These are phyloP conservation scores for Chrysodeixis includens DNA, from an alignment of 2,888 invertebrate species.

Conservation along the genomic window DNA sequence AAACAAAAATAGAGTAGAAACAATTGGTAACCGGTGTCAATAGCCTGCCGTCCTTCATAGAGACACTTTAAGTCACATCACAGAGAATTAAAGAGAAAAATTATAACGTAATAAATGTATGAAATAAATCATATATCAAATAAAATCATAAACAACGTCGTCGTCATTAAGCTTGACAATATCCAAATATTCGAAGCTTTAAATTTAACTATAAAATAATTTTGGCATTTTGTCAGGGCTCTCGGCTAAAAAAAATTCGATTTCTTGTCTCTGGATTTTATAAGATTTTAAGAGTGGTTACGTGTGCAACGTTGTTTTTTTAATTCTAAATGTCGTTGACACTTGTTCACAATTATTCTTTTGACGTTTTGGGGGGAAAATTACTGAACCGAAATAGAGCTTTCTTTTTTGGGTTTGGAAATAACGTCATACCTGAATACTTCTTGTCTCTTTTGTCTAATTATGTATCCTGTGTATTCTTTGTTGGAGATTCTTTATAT, in stretches of 20 bases:
- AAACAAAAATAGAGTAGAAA: background rate
- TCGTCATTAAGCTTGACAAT: slow-evolving; percentile 38
- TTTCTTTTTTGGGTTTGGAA: too few relatives aligned
- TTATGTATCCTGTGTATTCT: too few relatives aligned
- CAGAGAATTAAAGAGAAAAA: slow-evolving; percentile 12
- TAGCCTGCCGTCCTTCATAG: background rate
- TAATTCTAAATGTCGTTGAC: slow-evolving; percentile 50
- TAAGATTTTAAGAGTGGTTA: slow-evolving; percentile 58
- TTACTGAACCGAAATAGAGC: slow-evolving; percentile 8
- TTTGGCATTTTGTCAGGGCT: slow-evolving; percentile 52
- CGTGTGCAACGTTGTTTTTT: slow-evolving; percentile 63
- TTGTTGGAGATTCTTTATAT: too few relatives aligned
- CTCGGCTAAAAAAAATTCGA: slow-evolving; percentile 28
- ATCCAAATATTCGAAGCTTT: slow-evolving; percentile 30
- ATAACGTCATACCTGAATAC: too few relatives aligned
- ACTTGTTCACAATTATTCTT: slow-evolving; percentile 20
- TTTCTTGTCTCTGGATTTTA: slow-evolving; percentile 39
- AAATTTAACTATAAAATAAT: slow-evolving; percentile 32
- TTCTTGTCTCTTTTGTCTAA: too few relatives aligned
- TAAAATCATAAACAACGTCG: slow-evolving; percentile 32
- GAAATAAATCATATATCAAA: slow-evolving; percentile 51
- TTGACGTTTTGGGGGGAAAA: slow-evolving; percentile 26
- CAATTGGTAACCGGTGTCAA: background rate
- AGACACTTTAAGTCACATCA: background rate
- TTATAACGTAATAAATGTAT: slow-evolving; percentile 32